These are phyloP conservation scores for Microcebus griseorufus DNA, from an alignment of 2,113 vertebrate species.

Conservation along the genomic window DNA sequence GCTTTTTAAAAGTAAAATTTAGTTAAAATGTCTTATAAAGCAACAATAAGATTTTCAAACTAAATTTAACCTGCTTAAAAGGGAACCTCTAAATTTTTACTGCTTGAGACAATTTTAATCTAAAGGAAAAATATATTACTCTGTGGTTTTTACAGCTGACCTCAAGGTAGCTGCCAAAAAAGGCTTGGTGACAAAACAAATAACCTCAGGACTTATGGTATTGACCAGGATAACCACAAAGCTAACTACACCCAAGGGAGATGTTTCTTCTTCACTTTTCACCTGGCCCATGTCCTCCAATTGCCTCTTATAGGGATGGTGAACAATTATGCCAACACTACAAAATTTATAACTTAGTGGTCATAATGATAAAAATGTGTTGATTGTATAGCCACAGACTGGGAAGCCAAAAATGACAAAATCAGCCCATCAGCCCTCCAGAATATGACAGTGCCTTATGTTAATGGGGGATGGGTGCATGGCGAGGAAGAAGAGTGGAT, in stretches of 20 bases:
- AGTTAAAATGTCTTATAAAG: not conserved
- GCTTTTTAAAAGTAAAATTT: not conserved
- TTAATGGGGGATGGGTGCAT: rapidly evolving
- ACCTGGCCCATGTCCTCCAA: not conserved
- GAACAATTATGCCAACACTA: not conserved
- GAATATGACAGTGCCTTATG: not conserved
- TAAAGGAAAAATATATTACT: not conserved
- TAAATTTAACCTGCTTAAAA: slow-evolving; percentile 2
- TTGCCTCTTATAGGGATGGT: not conserved
- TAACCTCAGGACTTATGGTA: not conserved
- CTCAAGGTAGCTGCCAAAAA: not conserved
- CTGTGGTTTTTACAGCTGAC: not conserved
- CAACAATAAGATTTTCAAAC: not conserved
- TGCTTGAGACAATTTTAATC: not conserved
- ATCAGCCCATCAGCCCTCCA: not conserved
- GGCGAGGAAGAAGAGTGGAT: not conserved
- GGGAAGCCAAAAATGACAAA: not conserved
- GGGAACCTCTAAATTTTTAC: not conserved
- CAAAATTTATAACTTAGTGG: not conserved
- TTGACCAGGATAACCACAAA: slow-evolving; percentile 1
- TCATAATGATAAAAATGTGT: not conserved
- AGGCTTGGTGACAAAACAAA: not conserved
- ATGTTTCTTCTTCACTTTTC: not conserved
- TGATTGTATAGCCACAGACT: not conserved
- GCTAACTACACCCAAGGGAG: not conserved